These are phyloP conservation scores for Sebastes goodei DNA, from an alignment of 2,797 vertebrate species.

Conservation along the genomic window DNA sequence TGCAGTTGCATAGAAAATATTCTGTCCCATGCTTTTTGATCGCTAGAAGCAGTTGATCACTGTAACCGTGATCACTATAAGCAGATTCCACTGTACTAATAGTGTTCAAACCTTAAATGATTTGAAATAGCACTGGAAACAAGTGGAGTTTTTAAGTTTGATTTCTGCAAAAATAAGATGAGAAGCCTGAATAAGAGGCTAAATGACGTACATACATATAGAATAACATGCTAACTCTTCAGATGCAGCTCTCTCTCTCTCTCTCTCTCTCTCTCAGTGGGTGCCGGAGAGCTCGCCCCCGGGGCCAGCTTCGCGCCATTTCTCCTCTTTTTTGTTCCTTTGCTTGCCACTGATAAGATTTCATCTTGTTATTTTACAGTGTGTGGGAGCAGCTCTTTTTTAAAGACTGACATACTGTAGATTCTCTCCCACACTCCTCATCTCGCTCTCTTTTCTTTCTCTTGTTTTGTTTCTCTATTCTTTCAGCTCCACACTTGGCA, in stretches of 20 bases:
- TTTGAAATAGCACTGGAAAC: conserved; percentile 16
- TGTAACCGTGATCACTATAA: too few species aligned
- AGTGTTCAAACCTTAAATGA: too few species aligned
- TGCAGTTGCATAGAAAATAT: too few species aligned
- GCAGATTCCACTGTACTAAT: fast-evolving
- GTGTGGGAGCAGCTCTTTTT: conserved; percentile 73
- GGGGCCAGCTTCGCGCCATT: conserved; percentile 32
- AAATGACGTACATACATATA: not conserved
- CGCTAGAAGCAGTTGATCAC: too few species aligned
- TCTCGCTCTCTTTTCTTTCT: conserved; percentile 79
- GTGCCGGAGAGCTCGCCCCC: conserved; percentile 37
- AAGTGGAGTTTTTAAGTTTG: not conserved
- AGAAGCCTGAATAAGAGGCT: conserved; percentile 9
- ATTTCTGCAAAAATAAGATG: conserved; percentile 45
- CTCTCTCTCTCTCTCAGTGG: conserved; percentile 17
- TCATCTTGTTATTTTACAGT: conserved; percentile 71
- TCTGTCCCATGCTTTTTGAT: too few species aligned
- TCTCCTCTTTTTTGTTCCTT: conserved; percentile 30
- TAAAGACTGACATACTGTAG: conserved; percentile 69
- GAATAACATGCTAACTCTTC: conserved; percentile 33
- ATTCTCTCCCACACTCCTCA: conserved; percentile 81
- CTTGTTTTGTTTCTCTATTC: conserved; percentile 75
- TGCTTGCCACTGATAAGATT: conserved; percentile 67
- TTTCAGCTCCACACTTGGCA: conserved; percentile 86
- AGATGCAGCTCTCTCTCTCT: not conserved